A percentile compares a stretch with the other conserved stretches of the same genome.
Conservation (phyloP, 2,797 vertebrate species). For the Bovichtus diacanthus region DNA sequence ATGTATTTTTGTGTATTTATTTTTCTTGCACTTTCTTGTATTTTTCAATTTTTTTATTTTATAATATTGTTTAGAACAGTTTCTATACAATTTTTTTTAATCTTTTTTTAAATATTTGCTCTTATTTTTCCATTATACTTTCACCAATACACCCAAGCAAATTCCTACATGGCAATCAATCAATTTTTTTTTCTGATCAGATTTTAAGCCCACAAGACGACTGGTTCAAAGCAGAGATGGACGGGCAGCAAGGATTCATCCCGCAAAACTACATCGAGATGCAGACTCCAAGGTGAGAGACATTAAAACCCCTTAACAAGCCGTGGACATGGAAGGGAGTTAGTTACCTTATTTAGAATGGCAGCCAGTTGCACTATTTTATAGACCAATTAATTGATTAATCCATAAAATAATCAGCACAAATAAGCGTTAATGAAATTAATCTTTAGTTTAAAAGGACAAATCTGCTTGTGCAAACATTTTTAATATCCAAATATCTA, state of each 20-base stretch:
- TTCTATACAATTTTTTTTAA: no score
- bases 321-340: not conserved
- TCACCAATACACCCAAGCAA: no score
- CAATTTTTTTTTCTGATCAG: conserved; percentile 62
- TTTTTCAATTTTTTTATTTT: no score
- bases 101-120: no score
- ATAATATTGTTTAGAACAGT: no score
- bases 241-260: conserved; percentile 90
- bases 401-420: no score
- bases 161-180: no score
- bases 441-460: not conserved
- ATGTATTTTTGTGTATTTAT: no score
- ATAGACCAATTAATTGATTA: no score
- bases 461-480: not conserved
- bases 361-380: not conserved
- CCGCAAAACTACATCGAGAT: conserved; percentile 95
- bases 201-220: conserved; percentile 90
- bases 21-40: no score
- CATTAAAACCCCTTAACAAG: not conserved
- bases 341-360: not conserved
- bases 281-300: conserved; percentile 86
- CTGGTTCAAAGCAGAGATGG: conserved; percentile 94
- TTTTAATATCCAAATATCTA: not conserved
- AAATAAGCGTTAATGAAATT: no score
- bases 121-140: no score